Evolutionary conservation across 2,113 vertebrate species (phyloP), one percentile per base, ranked within the genome.

Genomic region (Pedionomus torquatus): DNA sequence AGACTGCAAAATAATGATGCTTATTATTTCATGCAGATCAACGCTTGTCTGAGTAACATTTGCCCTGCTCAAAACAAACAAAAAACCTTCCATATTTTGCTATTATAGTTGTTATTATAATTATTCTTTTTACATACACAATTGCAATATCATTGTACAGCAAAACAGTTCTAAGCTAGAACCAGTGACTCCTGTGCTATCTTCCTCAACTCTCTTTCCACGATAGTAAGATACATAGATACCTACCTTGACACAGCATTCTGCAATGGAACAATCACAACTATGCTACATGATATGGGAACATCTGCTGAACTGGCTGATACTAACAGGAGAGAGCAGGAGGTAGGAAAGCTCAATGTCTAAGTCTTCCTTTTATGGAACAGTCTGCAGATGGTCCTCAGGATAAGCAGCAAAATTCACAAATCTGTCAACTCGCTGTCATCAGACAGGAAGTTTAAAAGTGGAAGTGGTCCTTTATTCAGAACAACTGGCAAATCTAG

Each of bases 171-270:
- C 61, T 35, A 69, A 5, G 10, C 14, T 41, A 31, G 17, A 15
- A 65, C 37, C 51, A 48, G 17, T 0, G 2, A 41, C 20, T 58
- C 7, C 33, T 10, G 10, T n/a, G 11, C 2, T 82, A 8, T 30
- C 55, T 85, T 70, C 25, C 11, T 25, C 26, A 71, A 1, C 17
- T 76, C 16, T n/a, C 9, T 72, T 63, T 76, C 19, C 58, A 48
- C 0, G 5, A n/a, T 0, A 70, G 3, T 44, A 84, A 52, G 8
- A 75, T 57, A 13, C 0, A 43, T 6, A 37, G 17, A 25, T n/a
- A 39, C 15, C 7, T 69, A 52, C 28, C 16, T 35, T 46, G 25
- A 65, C 21, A 18, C 24, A 26, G 13, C 48, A 57, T 61, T 84
- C 66, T 87, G 31, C 49, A 49, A 10, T 21, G 23, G 24, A 70